These are phyloP conservation scores for Sebastes baramenuke DNA, from an alignment of 2,797 vertebrate species.

Conservation along the genomic window DNA sequence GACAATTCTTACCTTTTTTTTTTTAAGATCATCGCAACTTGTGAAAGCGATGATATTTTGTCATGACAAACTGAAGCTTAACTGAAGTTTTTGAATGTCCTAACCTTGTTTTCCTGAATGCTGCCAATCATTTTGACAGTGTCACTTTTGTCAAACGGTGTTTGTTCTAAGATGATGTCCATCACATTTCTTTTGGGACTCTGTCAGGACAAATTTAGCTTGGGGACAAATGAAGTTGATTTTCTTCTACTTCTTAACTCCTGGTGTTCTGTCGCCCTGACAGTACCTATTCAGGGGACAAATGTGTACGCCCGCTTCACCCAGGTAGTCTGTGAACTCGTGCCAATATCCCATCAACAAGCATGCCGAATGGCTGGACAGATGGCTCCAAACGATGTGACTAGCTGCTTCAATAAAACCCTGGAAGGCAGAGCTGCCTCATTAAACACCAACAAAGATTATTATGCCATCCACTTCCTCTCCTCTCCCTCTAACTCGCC, in stretches of 20 bases:
- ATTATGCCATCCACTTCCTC: conserved; percentile 64
- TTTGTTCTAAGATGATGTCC: background rate
- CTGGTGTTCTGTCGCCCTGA: conserved; percentile 35
- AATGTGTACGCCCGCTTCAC: conserved; percentile 40
- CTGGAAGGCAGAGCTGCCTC: conserved; percentile 73
- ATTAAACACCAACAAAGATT: conserved; percentile 74
- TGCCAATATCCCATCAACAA: conserved; percentile 60
- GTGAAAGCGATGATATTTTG: background rate
- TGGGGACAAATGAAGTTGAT: background rate
- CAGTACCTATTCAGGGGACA: conserved; percentile 46
- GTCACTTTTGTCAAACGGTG: background rate
- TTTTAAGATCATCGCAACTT: background rate
- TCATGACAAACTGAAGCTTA: background rate
- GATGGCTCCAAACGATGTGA: conserved; percentile 75
- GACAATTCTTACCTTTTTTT: background rate
- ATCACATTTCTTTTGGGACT: conserved; percentile 5
- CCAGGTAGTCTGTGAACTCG: conserved; percentile 57
- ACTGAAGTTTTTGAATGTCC: background rate
- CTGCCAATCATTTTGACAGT: conserved; percentile 19
- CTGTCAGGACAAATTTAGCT: conserved; percentile 10
- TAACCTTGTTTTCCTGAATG: background rate
- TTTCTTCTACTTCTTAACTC: conserved; percentile 22
- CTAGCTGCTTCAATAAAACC: conserved; percentile 74
- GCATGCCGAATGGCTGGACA: conserved; percentile 53
- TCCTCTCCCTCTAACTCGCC: conserved; percentile 34